Conservation (phyloP, 2,888 invertebrate genomes). For the Agrochola lota region DNA sequence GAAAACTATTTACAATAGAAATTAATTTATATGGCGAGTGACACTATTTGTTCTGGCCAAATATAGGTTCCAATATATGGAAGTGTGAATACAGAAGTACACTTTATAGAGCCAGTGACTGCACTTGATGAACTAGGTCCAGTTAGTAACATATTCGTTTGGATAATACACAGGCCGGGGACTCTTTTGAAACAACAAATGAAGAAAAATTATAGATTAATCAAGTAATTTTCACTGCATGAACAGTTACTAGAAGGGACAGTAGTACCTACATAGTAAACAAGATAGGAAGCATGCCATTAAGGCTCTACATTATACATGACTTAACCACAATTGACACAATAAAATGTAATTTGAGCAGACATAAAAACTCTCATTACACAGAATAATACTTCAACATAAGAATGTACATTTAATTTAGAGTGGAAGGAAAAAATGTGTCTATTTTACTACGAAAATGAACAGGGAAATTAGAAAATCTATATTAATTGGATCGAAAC, state of each 20-base stretch:
- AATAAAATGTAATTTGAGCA: constrained; percentile 57
- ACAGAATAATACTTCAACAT: constrained; percentile 37
- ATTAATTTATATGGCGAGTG: constrained; percentile 56
- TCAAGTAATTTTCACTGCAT: neutral
- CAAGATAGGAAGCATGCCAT: constrained; percentile 28
- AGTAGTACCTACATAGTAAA: constrained; percentile 2
- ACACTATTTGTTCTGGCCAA: constrained; percentile 54
- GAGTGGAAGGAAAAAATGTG: constrained; percentile 15
- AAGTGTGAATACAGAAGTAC: constrained; percentile 70
- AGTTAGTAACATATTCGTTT: constrained; percentile 16
- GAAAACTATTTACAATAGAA: constrained; percentile 67
- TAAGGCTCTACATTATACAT: constrained; percentile 36
- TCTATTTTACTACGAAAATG: constrained; percentile 1
- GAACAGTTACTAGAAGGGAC: neutral
- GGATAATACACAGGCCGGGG: neutral
- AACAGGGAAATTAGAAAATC: constrained; percentile 24
- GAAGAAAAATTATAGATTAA: neutral
- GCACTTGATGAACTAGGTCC: constrained; percentile 7
- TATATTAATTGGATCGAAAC: constrained; percentile 12
- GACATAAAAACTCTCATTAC: constrained; percentile 56
- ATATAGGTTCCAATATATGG: constrained; percentile 68
- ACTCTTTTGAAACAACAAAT: constrained; percentile 2
- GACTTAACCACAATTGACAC: constrained; percentile 66
- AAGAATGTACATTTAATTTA: constrained; percentile 47
- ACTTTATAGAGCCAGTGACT: constrained; percentile 21